Conservation (phyloP, 2,113 vertebrate genomes). For the western clawed frog (Xenopus tropicalis) region UCB_Xtro_10.0 CM004450.2:97966501-97967000, state of each 20-base stretch:
- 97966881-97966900: not conserved
- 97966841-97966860: slow-evolving; percentile 33
- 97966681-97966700: slow-evolving; percentile 34
- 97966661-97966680: slow-evolving; percentile 26
- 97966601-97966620: slow-evolving; percentile 82
- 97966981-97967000: not conserved
- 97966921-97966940: slow-evolving; percentile 10
- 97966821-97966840: slow-evolving; percentile 61
- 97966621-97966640: slow-evolving; percentile 3
- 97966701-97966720: not conserved
- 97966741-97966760: not conserved
- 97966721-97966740: not conserved
- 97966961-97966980: slow-evolving; percentile 32
- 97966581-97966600: slow-evolving; percentile 90
- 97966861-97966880: not conserved
- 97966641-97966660: too few relatives aligned
- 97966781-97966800: too few relatives aligned
- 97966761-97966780: slow-evolving; percentile 7
- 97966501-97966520: slow-evolving; percentile 87
- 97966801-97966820: slow-evolving; percentile 54
- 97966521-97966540: slow-evolving; percentile 90
- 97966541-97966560: slow-evolving; percentile 67
- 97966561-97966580: slow-evolving; percentile 84
- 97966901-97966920: slow-evolving; percentile 28
- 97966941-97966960: slow-evolving; percentile 46